phyloP scores from a whole-genome alignment of 2,113 vertebrate species.

The Benitochromis conjunctus region DNA sequence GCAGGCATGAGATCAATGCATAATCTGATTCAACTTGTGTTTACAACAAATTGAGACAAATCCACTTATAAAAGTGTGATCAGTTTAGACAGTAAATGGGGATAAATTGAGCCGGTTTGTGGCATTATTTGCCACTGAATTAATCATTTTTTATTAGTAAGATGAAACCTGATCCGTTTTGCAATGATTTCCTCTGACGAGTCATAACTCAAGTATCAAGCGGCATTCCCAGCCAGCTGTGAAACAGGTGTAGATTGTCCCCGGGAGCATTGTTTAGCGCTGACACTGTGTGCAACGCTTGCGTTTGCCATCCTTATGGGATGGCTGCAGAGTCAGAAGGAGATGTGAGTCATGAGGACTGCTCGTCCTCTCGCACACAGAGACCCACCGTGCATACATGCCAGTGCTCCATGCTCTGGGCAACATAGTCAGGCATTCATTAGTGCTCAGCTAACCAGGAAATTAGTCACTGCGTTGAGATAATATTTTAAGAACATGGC shows the following conservation, averaged over 20 bases:
- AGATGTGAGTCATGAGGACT: constrained; percentile 6
- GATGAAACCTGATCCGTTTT: constrained; percentile 25
- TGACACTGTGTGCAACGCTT: background rate
- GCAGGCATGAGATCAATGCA: constrained; percentile 42
- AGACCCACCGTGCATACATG: background rate
- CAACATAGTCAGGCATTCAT: constrained; percentile 30
- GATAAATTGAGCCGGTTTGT: background rate
- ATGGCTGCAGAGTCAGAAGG: background rate
- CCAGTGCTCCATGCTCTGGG: background rate
- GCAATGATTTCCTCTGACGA: constrained; percentile 17
- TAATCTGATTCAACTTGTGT: constrained; percentile 47
- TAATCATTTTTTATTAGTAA: constrained; percentile 28
- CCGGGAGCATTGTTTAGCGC: constrained; percentile 11
- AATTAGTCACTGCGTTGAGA: constrained; percentile 53
- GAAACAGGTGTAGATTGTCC: background rate
- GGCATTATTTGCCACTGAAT: constrained; percentile 9
- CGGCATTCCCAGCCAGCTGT: background rate
- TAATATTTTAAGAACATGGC: constrained; percentile 45
- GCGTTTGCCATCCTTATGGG: constrained; percentile 7
- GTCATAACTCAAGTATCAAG: constrained; percentile 30
- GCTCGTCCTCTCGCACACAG: background rate
- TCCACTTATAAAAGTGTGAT: constrained; percentile 30
- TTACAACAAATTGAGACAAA: constrained; percentile 59
- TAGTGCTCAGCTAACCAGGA: constrained; percentile 59
- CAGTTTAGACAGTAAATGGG: constrained; percentile 20